Base-by-base conservation (phyloP, 2,113 vertebrate species). In the Melanotaenia duboulayi region DNA sequence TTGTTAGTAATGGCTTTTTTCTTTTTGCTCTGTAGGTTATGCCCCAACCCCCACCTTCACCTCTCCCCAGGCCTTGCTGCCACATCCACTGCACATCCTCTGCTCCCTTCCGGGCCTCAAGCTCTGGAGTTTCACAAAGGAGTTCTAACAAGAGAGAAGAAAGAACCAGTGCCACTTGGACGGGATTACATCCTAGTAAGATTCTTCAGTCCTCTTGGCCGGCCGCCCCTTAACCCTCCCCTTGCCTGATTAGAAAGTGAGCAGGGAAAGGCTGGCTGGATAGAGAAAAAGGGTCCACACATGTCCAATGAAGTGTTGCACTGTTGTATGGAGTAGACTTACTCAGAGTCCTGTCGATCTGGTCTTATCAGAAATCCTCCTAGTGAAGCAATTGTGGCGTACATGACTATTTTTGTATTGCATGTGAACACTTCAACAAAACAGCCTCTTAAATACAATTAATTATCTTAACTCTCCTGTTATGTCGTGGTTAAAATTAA, bases 21-120 rank as follows among this genome's bases (percentile, higher is more conserved):
- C 16, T 44, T 44, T 44, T 44, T 44, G 32, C 51, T 59, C 48
- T 74, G 55, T 61, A 84, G 69, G 57, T 65, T 74, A 25, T 67
- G 32, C 24, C 44, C 52, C 20, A 69, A 94, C 94, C 94, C 92
- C 88, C 92, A 91, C 91, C 93, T 76, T 85, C 74, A 83, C 92
- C 90, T 92, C 92, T 91, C 92, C 88, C 85, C 92, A 91, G 88
- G 88, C 85, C 81, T 81, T 78, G 82, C 91, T 94, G 92, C 91
- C 87, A 83, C 91, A 94, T 93, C 95, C 94, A 95, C 95, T 94
- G 94, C 93, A 94, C 93, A 94, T 95, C 94, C 87, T 86, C 93
- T 73, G 68, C 94, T 95, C 93, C 92, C 84, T 91, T 90, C 90
- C 83, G 84, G 95, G 94, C 96, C 95, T 94, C 95, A 93, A 96